Conservation (phyloP, 2,113 vertebrate genomes). For the Hydropotes inermis region DNA sequence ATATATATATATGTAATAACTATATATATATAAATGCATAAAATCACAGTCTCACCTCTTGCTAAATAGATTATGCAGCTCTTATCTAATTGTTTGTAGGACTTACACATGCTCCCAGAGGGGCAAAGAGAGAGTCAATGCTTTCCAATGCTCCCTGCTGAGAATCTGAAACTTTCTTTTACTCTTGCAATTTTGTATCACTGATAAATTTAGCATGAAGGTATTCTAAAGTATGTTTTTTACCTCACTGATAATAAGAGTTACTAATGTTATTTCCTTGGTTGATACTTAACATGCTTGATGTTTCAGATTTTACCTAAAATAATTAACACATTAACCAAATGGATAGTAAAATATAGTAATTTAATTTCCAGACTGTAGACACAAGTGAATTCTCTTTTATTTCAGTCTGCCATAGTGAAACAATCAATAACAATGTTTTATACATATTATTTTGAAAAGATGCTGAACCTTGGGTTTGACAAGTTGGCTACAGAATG, state of each 20-base stretch:
- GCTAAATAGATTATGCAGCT: neutral
- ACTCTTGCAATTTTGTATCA: neutral
- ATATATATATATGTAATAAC: neutral
- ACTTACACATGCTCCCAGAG: neutral
- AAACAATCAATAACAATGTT: neutral
- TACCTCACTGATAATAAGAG: neutral
- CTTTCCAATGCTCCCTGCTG: neutral
- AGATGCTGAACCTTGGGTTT: neutral
- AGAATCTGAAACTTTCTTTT: neutral
- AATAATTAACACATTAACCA: neutral
- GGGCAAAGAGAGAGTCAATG: neutral
- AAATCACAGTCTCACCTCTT: neutral
- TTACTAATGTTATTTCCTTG: slow-evolving; percentile 20
- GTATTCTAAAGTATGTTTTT: neutral
- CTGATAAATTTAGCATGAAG: neutral
- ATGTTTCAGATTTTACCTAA: neutral
- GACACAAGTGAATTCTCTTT: slow-evolving; percentile 4
- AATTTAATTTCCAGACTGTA: slow-evolving; percentile 30
- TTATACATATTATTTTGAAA: slow-evolving; percentile 10
- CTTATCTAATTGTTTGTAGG: neutral
- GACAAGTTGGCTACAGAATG: neutral
- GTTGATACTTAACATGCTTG: slow-evolving; percentile 29
- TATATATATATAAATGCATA: neutral
- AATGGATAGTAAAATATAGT: neutral
- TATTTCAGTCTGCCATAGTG: neutral